Evolutionary conservation across 2,888 invertebrate genomes (phyloP).

Genomic region (Galerucella calmariensis): DNA sequence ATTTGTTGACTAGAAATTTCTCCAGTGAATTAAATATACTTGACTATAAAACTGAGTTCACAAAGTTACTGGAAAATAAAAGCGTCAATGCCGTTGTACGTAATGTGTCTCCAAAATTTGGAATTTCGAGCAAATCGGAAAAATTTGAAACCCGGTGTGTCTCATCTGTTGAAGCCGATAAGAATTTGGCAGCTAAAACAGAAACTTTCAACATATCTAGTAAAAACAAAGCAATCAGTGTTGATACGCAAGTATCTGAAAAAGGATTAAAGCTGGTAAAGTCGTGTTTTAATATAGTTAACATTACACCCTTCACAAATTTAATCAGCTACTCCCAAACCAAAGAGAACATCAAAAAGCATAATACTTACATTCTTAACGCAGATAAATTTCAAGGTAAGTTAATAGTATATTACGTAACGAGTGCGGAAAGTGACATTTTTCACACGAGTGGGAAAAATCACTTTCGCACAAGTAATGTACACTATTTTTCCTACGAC

Average conservation of each 20-base stretch:
- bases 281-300: conserved; percentile 25
- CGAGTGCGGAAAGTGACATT: too few relatives aligned
- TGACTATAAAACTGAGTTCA: background rate
- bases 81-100: background rate
- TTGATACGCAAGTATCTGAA: background rate
- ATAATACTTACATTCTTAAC: background rate
- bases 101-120: background rate
- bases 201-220: conserved; percentile 12
- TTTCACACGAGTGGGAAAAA: too few relatives aligned
- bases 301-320: conserved; percentile 35
- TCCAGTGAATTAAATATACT: background rate
- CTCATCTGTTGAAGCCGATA: background rate
- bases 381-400: background rate
- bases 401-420: background rate
- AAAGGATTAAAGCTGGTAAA: conserved; percentile 22
- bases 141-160: background rate
- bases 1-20: background rate
- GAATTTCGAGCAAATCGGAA: background rate
- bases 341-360: conserved; percentile 13
- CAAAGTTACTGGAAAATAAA: background rate
- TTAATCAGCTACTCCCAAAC: conserved; percentile 40
- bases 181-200: conserved; percentile 10
- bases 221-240: background rate
- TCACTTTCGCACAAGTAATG: too few relatives aligned
- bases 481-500: too few relatives aligned